Conservation (phyloP, 1,140 invertebrate species). For the Caenorhabditis tropicalis region DNA sequence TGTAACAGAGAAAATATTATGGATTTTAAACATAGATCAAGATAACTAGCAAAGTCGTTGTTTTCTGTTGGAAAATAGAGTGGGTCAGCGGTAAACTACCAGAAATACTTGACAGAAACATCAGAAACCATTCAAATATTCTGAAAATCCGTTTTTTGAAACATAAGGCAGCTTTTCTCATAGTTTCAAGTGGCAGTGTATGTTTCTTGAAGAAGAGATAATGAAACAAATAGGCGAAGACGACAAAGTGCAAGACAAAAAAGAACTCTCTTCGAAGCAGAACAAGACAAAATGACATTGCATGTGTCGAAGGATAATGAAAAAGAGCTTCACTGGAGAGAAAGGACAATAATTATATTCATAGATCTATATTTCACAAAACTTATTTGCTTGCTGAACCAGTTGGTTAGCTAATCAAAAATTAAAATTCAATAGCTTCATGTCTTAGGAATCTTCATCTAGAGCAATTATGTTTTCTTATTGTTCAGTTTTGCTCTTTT, state of each 20-base stretch:
- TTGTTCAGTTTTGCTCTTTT: neutral
- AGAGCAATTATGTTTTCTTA: neutral
- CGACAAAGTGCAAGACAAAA: slow-evolving; percentile 13
- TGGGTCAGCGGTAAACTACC: no score
- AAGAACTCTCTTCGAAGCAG: neutral
- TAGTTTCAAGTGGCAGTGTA: neutral
- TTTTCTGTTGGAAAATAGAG: no score
- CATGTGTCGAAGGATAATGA: slow-evolving; percentile 9
- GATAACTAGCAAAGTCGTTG: no score
- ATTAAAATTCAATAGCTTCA: neutral
- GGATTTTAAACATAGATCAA: no score
- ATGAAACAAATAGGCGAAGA: slow-evolving; percentile 3
- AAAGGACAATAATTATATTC: neutral
- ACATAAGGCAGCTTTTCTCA: neutral
- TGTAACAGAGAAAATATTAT: no score
- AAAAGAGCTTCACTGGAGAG: no score
- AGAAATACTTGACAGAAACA: no score
- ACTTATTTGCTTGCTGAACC: neutral
- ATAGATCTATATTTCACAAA: neutral
- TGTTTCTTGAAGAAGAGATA: slow-evolving; percentile 9
- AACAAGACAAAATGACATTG: neutral
- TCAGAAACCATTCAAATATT: neutral
- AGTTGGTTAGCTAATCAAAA: neutral
- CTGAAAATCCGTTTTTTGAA: neutral
- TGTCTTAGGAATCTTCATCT: neutral